phyloP scores from a whole-genome alignment of 2,888 invertebrate genomes.

The Oligia latruncula region DNA sequence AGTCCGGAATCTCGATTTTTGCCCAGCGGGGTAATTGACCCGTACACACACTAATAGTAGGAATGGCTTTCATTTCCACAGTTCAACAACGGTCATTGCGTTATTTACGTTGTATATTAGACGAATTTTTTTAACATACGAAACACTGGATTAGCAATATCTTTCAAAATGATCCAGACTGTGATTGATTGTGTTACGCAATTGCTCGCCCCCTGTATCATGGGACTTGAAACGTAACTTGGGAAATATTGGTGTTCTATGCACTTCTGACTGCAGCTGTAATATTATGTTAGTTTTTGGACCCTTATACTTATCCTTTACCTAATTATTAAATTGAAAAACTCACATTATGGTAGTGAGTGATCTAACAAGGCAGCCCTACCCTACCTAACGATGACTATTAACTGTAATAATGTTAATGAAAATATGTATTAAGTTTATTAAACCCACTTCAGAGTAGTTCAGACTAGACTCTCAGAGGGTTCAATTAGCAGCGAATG shows the following conservation, averaged over 20 bases:
- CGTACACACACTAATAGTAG: too few relatives aligned
- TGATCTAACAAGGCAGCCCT: neutral
- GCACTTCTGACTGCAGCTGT: neutral
- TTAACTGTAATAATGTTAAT: neutral
- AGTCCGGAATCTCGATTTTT: too few relatives aligned
- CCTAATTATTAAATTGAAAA: neutral
- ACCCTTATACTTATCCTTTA: neutral
- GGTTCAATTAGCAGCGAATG: neutral
- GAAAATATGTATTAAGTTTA: neutral
- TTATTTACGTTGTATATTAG: neutral
- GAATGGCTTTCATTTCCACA: neutral
- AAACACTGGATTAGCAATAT: neutral
- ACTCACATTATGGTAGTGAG: too few relatives aligned
- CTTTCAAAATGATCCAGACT: neutral
- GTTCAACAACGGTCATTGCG: neutral
- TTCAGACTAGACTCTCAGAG: neutral
- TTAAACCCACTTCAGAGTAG: conserved; percentile 1
- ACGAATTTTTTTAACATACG: neutral
- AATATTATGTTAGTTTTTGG: neutral
- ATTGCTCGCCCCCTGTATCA: neutral
- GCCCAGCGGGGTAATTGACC: neutral
- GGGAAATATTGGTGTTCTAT: neutral
- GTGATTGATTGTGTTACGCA: neutral
- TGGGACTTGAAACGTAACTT: neutral
- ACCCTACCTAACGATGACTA: neutral